Evolutionary conservation across 2,888 invertebrate genomes (phyloP).

Genomic region (Trissoscelio sp.): DNA sequence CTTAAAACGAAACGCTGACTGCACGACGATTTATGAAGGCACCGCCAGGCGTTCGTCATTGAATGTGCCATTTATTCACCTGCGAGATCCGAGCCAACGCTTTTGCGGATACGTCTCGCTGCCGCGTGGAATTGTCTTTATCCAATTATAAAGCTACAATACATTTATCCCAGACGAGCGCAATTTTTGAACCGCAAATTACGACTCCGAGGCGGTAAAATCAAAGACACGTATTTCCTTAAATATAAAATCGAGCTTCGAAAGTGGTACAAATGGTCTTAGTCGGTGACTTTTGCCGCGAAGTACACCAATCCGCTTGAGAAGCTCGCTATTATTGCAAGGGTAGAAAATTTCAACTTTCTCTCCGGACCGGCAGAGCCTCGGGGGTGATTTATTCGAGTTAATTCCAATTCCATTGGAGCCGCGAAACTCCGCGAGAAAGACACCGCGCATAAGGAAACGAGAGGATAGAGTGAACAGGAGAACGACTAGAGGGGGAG

Average conservation of each 20-base stretch:
- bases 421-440: constrained; percentile 76
- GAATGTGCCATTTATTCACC: constrained; percentile 67
- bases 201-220: constrained; percentile 37
- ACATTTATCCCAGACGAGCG: constrained; percentile 27
- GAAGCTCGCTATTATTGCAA: constrained; percentile 74
- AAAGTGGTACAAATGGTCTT: constrained; percentile 61
- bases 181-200: constrained; percentile 54
- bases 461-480: constrained; percentile 59
- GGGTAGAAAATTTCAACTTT: constrained; percentile 80
- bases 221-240: constrained; percentile 50
- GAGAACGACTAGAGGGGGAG: constrained; percentile 60
- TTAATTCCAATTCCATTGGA: constrained; percentile 84
- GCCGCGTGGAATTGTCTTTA: constrained; percentile 53
- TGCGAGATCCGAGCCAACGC: constrained; percentile 50
- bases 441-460: constrained; percentile 71
- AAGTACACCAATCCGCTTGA: constrained; percentile 71
- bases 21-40: constrained; percentile 68
- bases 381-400: constrained; percentile 75
- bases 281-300: constrained; percentile 62
- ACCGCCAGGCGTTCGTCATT: constrained; percentile 62
- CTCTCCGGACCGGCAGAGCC: constrained; percentile 70
- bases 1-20: constrained; percentile 67
- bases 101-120: constrained; percentile 20
- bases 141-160: constrained; percentile 59
- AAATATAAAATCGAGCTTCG: constrained; percentile 41